Percentiles rank a stretch among this genome's conserved stretches.
Evolutionary conservation across 2,888 invertebrate genomes (phyloP).

Genomic region (Hemaris fuciformis): DNA sequence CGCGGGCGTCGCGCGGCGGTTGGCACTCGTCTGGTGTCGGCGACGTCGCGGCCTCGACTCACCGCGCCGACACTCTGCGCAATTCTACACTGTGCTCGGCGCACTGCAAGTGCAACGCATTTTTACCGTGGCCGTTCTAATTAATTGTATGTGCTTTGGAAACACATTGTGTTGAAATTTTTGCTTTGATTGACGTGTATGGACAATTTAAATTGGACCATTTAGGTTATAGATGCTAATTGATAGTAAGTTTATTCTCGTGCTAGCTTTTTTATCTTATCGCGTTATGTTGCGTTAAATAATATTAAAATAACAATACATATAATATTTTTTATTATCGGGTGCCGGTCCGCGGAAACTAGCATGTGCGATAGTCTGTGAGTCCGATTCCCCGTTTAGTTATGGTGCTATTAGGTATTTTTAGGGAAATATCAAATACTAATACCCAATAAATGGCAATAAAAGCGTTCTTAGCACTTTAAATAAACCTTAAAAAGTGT

Average conservation of each 20-base stretch:
- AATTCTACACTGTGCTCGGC: conserved; percentile 41
- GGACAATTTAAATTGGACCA: not conserved
- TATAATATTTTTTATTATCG: no score
- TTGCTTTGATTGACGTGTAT: not conserved
- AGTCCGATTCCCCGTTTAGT: no score
- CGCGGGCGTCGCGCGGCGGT: conserved; percentile 58
- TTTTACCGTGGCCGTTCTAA: conserved; percentile 29
- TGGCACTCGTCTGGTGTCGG: conserved; percentile 53
- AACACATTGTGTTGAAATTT: not conserved
- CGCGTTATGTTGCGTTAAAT: not conserved
- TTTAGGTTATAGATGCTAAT: not conserved
- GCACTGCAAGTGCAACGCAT: conserved; percentile 39
- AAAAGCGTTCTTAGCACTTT: no score
- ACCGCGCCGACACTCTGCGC: conserved; percentile 67
- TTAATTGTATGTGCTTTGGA: conserved; percentile 11
- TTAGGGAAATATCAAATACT: no score
- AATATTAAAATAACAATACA: no score
- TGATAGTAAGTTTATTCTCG: not conserved
- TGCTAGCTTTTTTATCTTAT: not conserved
- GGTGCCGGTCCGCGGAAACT: no score
- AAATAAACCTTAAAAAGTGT: no score
- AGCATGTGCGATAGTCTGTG: no score
- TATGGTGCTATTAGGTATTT: no score
- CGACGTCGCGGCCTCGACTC: conserved; percentile 21
- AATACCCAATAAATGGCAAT: no score